Base-by-base conservation (phyloP, 2,113 vertebrate genomes). In the Poeciliopsis retropinna region DNA sequence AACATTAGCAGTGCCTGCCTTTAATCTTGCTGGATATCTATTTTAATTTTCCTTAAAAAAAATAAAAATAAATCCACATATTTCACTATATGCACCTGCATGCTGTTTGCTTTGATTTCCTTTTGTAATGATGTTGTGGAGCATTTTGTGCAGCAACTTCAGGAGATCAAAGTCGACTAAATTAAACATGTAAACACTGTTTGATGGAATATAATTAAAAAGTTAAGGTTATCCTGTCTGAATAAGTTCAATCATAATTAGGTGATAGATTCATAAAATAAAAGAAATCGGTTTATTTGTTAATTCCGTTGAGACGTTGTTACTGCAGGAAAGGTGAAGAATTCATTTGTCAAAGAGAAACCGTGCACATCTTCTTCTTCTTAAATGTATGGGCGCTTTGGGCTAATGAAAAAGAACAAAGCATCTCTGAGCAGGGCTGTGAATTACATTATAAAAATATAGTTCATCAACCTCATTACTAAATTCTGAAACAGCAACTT, bases 191-290 rank as follows among this genome's bases (percentile, higher is more conserved):
- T 81, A 91, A 91, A 91, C 77, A 89, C 29, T 86, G 85, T 86
- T 89, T 89, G 86, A 91, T 89, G 85, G 80, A 88, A 85, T 72
- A 73, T 89, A 83, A 88, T 91, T 88, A 88, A 85, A 88, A 86
- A 70, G 83, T 85, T 89, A 87, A 91, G 91, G 91, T 91, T 91
- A 89, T 85, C 78, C 60, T 82, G 65, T 78, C 74, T 88, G 89
- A 87, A 92, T 92, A 92, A 88, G 81, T 91, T 92, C 87, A 92
- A 83, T 89, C 84, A 83, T 89, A 92, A 92, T 91, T 86, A 90
- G 81, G 61, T 85, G 90, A 89, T 88, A 82, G 85, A 85, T 90
- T 84, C 70, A 70, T 65, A 87, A 74, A 64, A 87, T 70, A 85
- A 76, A 82, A 75, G 34, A 88, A 85, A 82, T 72, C 1, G 60